These are phyloP conservation scores for Himalopsyche phryganea DNA, from an alignment of 1,140 invertebrate genomes.

Conservation along the genomic window DNA sequence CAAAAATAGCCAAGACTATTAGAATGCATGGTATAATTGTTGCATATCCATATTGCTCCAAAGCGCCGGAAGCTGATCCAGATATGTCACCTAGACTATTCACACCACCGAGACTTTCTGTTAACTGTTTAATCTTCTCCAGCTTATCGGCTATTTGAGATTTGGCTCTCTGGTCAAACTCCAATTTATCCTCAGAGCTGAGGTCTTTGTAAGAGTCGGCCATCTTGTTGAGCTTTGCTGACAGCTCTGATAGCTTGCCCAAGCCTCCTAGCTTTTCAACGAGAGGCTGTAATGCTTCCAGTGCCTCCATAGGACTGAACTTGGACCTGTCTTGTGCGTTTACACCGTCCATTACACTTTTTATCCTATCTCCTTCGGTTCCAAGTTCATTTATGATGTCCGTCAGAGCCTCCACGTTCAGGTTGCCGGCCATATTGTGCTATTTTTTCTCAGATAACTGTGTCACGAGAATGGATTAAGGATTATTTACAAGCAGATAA, in stretches of 20 bases:
- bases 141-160: slow-evolving; percentile 1
- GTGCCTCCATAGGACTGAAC: not conserved
- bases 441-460: too few species aligned
- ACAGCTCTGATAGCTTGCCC: slow-evolving; percentile 27
- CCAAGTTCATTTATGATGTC: slow-evolving; percentile 4
- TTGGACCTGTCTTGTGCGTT: not conserved
- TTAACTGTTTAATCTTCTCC: slow-evolving; percentile 5
- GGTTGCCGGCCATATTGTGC: not conserved
- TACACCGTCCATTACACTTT: not conserved
- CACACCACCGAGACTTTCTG: not conserved
- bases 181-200: slow-evolving; percentile 38
- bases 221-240: slow-evolving; percentile 40
- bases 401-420: not conserved
- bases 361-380: slow-evolving; percentile 3
- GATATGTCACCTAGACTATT: not conserved
- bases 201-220: slow-evolving; percentile 42
- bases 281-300: not conserved
- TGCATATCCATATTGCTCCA: slow-evolving; percentile 4
- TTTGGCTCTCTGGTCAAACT: slow-evolving; percentile 35
- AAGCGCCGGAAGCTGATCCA: too few species aligned
- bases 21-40: slow-evolving; percentile 3
- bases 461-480: too few species aligned
- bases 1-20: slow-evolving; percentile 4
- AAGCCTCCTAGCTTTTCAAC: slow-evolving; percentile 13
- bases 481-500: too few species aligned